A percentile compares a stretch with the other conserved stretches of the same genome.
Conservation (phyloP, 37 sponge, comb jelly and placozoan species). For the Hexactinellida sp. region DNA sequence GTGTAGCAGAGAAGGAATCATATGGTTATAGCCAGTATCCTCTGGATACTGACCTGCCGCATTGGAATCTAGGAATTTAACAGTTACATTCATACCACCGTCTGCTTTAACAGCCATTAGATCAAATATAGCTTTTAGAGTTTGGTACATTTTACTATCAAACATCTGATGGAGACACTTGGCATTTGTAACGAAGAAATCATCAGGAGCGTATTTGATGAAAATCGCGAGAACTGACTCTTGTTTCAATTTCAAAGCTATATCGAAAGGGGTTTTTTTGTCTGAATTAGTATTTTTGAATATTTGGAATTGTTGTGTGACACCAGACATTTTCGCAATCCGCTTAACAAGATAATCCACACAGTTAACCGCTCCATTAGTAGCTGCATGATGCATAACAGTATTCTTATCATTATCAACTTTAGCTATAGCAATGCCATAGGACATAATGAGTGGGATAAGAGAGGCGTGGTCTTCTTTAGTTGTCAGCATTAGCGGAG, state of each 20-base stretch:
- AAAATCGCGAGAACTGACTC: not conserved
- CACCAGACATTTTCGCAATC: not conserved
- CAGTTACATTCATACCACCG: not conserved
- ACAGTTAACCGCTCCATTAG: not conserved
- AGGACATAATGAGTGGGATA: not conserved
- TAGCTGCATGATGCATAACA: not conserved
- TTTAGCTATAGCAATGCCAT: not conserved
- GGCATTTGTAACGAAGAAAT: not conserved
- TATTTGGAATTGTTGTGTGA: not conserved
- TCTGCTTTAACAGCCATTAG: not conserved
- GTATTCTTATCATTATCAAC: not conserved
- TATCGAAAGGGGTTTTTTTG: not conserved
- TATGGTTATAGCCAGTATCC: not conserved
- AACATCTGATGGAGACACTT: not conserved
- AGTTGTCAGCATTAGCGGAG: not conserved
- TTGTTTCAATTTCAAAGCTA: not conserved
- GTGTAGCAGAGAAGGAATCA: not conserved
- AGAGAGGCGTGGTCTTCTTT: not conserved
- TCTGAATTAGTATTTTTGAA: not conserved
- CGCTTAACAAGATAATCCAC: slow-evolving; percentile 11
- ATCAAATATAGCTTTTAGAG: not conserved
- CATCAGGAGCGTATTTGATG: not conserved
- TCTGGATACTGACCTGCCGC: not conserved
- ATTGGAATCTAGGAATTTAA: slow-evolving; percentile 1
- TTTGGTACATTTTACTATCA: not conserved